Percentiles rank a stretch among this genome's conserved stretches.
phyloP scores from a whole-genome alignment of 2,113 vertebrate species.

The Platichthys stellatus region DNA sequence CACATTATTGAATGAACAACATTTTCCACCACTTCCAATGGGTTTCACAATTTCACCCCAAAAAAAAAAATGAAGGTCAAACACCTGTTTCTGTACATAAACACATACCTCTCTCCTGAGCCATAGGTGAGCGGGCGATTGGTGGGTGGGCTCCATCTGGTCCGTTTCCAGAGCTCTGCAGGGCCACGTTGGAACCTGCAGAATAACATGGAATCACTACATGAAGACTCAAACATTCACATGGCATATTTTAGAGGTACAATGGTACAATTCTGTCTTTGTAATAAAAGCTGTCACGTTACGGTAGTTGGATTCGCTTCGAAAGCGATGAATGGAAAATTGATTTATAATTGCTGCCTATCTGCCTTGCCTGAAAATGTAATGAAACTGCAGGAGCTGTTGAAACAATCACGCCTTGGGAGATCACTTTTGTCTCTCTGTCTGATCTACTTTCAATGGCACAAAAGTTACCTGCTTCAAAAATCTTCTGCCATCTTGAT shows the following conservation, averaged over 20 bases:
- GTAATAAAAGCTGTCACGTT: conserved; percentile 28
- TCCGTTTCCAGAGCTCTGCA: conserved; percentile 89
- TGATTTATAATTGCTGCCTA: conserved; percentile 30
- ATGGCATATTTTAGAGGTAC: conserved; percentile 1
- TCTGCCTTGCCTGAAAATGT: conserved; percentile 19
- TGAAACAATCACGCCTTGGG: conserved; percentile 40
- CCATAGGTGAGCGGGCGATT: conserved; percentile 92
- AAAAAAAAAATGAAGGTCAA: too few relatives aligned
- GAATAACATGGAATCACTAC: conserved; percentile 17
- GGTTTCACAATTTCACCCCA: too few relatives aligned
- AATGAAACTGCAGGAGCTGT: conserved; percentile 16
- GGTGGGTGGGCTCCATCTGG: conserved; percentile 90
- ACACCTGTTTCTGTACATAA: neutral
- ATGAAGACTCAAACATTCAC: neutral
- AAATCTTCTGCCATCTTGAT: conserved; percentile 9
- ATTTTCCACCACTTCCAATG: too few relatives aligned
- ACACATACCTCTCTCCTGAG: conserved; percentile 91
- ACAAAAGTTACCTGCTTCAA: conserved; percentile 35
- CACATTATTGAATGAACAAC: too few relatives aligned
- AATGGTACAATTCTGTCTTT: neutral
- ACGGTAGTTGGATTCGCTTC: conserved; percentile 17
- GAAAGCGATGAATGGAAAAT: conserved; percentile 37
- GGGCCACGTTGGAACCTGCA: conserved; percentile 89
- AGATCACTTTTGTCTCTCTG: conserved; percentile 33
- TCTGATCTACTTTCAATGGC: conserved; percentile 7